phyloP scores from a whole-genome alignment of 2,113 vertebrate genomes.

The Helogale parvula region DNA sequence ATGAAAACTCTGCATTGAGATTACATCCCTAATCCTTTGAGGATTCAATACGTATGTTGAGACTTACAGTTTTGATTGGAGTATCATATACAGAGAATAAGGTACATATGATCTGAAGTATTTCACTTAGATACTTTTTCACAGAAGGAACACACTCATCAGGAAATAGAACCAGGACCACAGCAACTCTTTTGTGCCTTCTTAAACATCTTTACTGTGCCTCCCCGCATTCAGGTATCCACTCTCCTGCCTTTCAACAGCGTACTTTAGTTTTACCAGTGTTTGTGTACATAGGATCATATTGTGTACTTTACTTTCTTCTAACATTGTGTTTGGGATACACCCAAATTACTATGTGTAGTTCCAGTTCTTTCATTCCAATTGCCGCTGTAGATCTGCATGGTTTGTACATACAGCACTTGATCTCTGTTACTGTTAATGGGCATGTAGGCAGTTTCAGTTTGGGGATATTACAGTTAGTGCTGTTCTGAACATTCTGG shows the following conservation, averaged over 20 bases:
- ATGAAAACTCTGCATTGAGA: not conserved
- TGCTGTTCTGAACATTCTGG: not conserved
- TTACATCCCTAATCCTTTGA: not conserved
- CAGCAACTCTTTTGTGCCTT: not conserved
- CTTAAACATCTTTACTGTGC: not conserved
- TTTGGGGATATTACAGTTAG: not conserved
- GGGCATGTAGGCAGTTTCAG: not conserved
- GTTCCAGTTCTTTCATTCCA: not conserved
- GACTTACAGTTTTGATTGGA: slow-evolving; percentile 12
- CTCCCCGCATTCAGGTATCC: not conserved
- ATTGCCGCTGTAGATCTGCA: not conserved
- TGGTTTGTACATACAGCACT: not conserved
- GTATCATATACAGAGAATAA: not conserved
- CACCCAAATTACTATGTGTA: not conserved
- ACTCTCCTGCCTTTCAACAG: not conserved
- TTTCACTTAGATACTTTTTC: not conserved
- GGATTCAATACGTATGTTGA: not conserved
- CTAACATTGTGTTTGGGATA: not conserved
- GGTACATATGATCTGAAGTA: not conserved
- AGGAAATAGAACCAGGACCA: not conserved
- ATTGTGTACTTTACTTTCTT: not conserved
- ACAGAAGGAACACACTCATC: not conserved
- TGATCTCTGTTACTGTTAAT: not conserved
- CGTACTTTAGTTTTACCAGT: not conserved
- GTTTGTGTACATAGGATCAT: not conserved